These are phyloP conservation scores for human DNA, from an alignment of 2,113 vertebrate genomes.

Conservation along the genomic window DNA sequence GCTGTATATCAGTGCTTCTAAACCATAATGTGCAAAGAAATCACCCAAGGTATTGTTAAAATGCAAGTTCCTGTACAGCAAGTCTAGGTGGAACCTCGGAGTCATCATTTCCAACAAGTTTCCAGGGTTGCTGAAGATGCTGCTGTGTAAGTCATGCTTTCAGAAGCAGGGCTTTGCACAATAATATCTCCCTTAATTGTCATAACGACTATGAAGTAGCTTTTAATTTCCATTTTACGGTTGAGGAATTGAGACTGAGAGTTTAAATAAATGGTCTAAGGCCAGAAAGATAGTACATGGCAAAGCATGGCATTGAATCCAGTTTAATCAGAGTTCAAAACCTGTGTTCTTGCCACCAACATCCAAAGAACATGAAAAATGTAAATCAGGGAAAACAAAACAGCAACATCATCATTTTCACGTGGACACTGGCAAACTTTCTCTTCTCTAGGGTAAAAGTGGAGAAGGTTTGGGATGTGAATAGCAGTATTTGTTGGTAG, in stretches of 20 bases:
- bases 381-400: neutral
- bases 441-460: neutral
- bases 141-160: neutral
- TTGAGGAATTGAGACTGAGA: neutral
- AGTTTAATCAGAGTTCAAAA: neutral
- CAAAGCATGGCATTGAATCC: neutral
- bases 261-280: neutral
- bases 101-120: neutral
- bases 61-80: neutral
- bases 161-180: neutral
- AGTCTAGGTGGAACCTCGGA: neutral
- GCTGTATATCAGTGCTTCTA: neutral
- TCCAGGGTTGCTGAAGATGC: neutral
- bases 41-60: neutral
- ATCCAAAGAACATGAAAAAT: neutral
- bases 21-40: neutral
- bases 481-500: neutral
- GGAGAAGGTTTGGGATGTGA: neutral
- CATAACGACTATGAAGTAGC: neutral
- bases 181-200: neutral
- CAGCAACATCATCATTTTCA: neutral
- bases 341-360: neutral
- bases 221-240: neutral
- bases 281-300: neutral
- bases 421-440: neutral